These are phyloP conservation scores for Sialia sialis DNA, from an alignment of 2,113 vertebrate genomes.

Conservation along the genomic window DNA sequence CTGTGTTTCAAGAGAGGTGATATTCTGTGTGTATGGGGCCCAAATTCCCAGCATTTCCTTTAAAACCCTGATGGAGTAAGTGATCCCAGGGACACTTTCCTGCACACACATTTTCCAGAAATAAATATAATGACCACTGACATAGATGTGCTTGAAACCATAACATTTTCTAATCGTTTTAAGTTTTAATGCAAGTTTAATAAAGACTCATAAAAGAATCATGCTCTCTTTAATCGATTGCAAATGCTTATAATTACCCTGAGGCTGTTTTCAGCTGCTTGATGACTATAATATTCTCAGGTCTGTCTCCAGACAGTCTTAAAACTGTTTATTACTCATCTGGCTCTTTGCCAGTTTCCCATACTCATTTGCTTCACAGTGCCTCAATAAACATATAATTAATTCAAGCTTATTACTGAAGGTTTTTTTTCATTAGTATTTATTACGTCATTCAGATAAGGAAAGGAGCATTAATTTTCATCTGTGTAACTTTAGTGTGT, in stretches of 20 bases:
- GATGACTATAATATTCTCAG: constrained; percentile 67
- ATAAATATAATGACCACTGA: neutral
- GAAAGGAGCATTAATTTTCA: neutral
- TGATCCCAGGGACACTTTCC: neutral
- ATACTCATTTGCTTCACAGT: constrained; percentile 48
- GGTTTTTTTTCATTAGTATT: constrained; percentile 25
- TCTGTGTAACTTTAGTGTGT: neutral
- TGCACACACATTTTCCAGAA: neutral
- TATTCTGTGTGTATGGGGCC: rapidly evolving
- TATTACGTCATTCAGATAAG: constrained; percentile 28
- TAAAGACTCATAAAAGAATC: constrained; percentile 61
- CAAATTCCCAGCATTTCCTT: neutral
- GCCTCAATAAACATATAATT: constrained; percentile 65
- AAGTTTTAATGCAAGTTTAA: constrained; percentile 55
- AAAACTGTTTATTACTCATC: constrained; percentile 69
- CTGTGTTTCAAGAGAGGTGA: neutral
- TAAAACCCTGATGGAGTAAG: neutral
- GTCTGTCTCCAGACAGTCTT: constrained; percentile 63
- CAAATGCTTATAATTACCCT: constrained; percentile 69
- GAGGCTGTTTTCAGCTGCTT: constrained; percentile 65
- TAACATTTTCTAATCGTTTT: constrained; percentile 16
- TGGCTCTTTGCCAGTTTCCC: constrained; percentile 66
- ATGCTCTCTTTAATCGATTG: constrained; percentile 62
- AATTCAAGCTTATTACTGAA: constrained; percentile 61
- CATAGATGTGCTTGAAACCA: neutral